phyloP scores from a whole-genome alignment of 2,113 vertebrate species.

The Eretmochelys imbricata region DNA sequence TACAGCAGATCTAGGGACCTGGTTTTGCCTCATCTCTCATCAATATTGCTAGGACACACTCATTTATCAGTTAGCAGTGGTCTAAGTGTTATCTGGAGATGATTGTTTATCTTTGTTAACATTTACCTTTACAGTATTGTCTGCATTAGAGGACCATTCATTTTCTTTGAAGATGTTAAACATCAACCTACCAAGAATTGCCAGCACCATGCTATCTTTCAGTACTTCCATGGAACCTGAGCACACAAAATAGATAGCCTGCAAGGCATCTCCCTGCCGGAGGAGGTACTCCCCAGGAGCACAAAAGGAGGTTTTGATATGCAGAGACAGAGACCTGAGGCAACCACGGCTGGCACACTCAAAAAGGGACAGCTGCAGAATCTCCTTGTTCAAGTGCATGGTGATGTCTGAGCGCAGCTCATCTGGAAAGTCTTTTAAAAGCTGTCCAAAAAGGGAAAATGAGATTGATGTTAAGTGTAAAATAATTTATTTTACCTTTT shows the following conservation, averaged over 20 bases:
- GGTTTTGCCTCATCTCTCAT: neutral
- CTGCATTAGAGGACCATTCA: neutral
- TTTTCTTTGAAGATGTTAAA: neutral
- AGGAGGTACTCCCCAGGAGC: constrained; percentile 97
- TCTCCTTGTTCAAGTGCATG: constrained; percentile 99
- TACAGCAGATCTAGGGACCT: neutral
- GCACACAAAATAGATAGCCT: constrained; percentile 98
- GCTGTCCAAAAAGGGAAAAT: constrained; percentile 77
- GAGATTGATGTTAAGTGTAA: neutral
- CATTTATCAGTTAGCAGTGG: neutral
- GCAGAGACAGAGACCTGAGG: constrained; percentile 95
- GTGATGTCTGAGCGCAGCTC: constrained; percentile 98
- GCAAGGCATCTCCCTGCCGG: constrained; percentile 96
- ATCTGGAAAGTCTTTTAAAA: constrained; percentile 96
- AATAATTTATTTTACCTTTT: neutral
- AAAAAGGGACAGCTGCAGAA: constrained; percentile 95
- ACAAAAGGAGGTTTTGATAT: constrained; percentile 98
- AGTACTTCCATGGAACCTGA: constrained; percentile 99
- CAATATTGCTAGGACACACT: neutral
- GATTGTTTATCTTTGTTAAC: neutral
- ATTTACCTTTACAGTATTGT: neutral
- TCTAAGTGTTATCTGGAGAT: neutral
- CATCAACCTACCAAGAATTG: constrained; percentile 91
- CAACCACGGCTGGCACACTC: constrained; percentile 95
- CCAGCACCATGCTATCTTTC: constrained; percentile 95